Evolutionary conservation across 2,888 invertebrate species (phyloP).

Genomic region (Tenodera sinensis): DNA sequence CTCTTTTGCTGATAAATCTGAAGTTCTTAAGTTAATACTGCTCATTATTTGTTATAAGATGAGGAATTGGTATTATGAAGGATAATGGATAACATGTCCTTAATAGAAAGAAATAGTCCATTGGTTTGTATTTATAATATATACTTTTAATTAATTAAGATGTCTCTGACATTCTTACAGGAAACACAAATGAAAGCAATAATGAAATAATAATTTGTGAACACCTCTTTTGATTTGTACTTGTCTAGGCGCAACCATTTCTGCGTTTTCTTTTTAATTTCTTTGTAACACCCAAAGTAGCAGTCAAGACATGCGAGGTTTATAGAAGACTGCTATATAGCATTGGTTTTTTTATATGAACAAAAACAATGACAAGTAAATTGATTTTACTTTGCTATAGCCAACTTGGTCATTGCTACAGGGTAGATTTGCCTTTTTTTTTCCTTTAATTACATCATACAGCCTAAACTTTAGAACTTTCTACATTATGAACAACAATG

Average conservation of each 20-base stretch:
- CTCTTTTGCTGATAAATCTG: too few relatives aligned
- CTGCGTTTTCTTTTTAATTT: slow-evolving; percentile 1
- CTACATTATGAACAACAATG: slow-evolving; percentile 1
- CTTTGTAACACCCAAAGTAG: slow-evolving; percentile 1
- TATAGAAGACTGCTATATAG: neutral
- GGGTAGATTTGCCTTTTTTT: neutral
- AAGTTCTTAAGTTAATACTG: too few relatives aligned
- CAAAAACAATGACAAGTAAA: neutral
- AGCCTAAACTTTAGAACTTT: neutral
- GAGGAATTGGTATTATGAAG: neutral
- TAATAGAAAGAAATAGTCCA: neutral
- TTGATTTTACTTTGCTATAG: neutral
- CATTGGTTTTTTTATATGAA: neutral
- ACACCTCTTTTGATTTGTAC: slow-evolving; percentile 19
- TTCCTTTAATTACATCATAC: neutral
- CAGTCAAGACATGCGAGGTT: slow-evolving; percentile 17
- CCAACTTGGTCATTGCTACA: neutral
- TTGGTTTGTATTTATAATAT: neutral
- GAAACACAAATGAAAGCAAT: slow-evolving; percentile 15
- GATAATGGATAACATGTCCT: neutral
- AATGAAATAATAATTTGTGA: slow-evolving; percentile 15
- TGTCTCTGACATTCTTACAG: slow-evolving; percentile 16
- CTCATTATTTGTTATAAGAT: too few relatives aligned
- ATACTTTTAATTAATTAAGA: slow-evolving; percentile 16
- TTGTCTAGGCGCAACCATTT: slow-evolving; percentile 16